Conservation (phyloP, 2,888 invertebrate species). For the Petrolisthes cinctipes region DNA sequence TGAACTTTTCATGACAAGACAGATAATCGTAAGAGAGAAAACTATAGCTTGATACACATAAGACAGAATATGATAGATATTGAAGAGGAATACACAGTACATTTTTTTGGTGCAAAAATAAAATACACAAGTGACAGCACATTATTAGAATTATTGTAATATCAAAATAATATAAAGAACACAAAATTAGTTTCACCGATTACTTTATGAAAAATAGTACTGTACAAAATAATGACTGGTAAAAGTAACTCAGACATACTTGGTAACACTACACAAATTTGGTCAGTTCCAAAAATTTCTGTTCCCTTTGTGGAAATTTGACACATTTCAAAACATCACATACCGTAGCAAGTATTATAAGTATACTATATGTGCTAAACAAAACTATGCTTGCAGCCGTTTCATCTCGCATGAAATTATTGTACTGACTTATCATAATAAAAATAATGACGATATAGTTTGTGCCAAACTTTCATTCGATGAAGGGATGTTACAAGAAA, state of each 20-base stretch:
- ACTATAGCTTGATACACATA: not conserved
- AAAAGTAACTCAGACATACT: not conserved
- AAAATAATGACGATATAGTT: no score
- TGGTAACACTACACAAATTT: not conserved
- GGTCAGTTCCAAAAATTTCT: not conserved
- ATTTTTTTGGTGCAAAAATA: not conserved
- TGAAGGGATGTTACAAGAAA: not conserved
- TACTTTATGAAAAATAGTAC: not conserved
- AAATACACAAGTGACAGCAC: not conserved
- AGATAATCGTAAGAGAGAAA: not conserved
- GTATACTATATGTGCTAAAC: no score
- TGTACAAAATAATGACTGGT: not conserved
- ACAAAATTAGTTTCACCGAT: not conserved
- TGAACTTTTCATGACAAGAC: not conserved
- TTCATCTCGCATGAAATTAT: no score
- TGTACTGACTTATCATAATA: no score
- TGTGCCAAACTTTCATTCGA: not conserved
- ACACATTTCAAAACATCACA: no score
- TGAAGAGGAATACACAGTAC: conserved; percentile 12
- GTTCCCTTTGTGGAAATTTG: not conserved
- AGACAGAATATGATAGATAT: conserved; percentile 4
- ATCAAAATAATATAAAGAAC: not conserved
- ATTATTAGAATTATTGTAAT: not conserved
- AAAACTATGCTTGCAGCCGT: no score
- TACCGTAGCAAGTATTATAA: no score